Conservation (phyloP, 2,888 invertebrate genomes). For the Nemurella pictetii region DNA sequence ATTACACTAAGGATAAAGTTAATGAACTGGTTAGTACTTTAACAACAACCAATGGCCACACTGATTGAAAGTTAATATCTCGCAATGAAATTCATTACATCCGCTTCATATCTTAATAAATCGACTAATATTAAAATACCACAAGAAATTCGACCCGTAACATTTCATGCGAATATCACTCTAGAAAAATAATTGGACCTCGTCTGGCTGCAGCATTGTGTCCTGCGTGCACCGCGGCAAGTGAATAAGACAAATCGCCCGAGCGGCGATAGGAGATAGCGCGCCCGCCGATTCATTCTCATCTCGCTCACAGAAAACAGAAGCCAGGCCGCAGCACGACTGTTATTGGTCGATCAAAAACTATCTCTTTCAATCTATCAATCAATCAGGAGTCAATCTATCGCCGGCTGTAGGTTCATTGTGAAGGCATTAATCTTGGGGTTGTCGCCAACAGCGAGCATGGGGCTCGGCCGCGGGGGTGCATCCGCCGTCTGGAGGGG, state of each 20-base stretch:
- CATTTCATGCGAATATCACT: neutral
- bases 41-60: neutral
- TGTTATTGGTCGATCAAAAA: slow-evolving; percentile 30
- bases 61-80: neutral
- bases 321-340: neutral
- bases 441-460: slow-evolving; percentile 24
- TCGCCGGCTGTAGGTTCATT: slow-evolving; percentile 15
- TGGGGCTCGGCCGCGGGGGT: too few relatives aligned
- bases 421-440: slow-evolving; percentile 32
- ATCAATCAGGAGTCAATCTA: slow-evolving; percentile 32
- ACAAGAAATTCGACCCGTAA: neutral
- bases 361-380: slow-evolving; percentile 31
- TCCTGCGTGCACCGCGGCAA: neutral
- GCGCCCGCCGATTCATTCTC: neutral
- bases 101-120: neutral
- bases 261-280: neutral
- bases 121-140: neutral
- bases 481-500: too few relatives aligned
- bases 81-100: neutral
- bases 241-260: neutral
- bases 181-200: slow-evolving; percentile 14
- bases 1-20: neutral
- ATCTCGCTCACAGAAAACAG: neutral
- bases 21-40: neutral
- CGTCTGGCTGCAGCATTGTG: neutral